Percentiles rank a stretch among this genome's conserved stretches.
phyloP scores from a whole-genome alignment of 2,113 vertebrate species.

The Nanorana parkeri region DNA sequence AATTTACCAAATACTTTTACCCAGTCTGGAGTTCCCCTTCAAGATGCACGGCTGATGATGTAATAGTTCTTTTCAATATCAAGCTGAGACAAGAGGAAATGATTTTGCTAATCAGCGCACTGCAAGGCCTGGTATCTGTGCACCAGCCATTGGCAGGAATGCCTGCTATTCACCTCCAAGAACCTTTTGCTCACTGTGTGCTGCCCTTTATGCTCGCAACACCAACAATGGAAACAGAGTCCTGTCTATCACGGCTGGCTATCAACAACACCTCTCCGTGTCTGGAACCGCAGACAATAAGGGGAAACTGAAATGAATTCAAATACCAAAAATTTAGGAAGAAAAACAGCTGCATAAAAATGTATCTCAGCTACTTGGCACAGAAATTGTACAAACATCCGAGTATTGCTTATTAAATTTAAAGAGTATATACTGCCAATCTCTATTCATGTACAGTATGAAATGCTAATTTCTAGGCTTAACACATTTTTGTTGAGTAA shows the following conservation, averaged over 20 bases:
- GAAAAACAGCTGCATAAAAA: constrained; percentile 40
- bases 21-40: too few species aligned
- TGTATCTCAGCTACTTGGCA: constrained; percentile 33
- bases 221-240: constrained; percentile 47
- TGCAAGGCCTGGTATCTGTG: constrained; percentile 40
- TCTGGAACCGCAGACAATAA: constrained; percentile 54
- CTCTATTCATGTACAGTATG: background rate
- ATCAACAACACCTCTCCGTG: constrained; percentile 56
- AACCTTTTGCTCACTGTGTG: constrained; percentile 54
- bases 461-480: background rate
- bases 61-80: constrained; percentile 38
- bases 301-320: constrained; percentile 40
- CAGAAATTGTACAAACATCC: constrained; percentile 2
- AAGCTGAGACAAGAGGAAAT: constrained; percentile 41
- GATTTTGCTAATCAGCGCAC: background rate
- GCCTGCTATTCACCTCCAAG: constrained; percentile 59
- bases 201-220: background rate
- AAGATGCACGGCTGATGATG: constrained; percentile 26
- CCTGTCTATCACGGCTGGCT: constrained; percentile 1
- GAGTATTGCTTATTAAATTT: constrained; percentile 7
- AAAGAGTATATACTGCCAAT: background rate
- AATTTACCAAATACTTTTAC: too few species aligned
- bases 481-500: background rate
- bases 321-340: background rate
- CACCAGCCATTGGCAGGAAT: constrained; percentile 59